These are phyloP conservation scores for Macrotus californicus DNA, from an alignment of 2,113 vertebrate species.

Conservation along the genomic window DNA sequence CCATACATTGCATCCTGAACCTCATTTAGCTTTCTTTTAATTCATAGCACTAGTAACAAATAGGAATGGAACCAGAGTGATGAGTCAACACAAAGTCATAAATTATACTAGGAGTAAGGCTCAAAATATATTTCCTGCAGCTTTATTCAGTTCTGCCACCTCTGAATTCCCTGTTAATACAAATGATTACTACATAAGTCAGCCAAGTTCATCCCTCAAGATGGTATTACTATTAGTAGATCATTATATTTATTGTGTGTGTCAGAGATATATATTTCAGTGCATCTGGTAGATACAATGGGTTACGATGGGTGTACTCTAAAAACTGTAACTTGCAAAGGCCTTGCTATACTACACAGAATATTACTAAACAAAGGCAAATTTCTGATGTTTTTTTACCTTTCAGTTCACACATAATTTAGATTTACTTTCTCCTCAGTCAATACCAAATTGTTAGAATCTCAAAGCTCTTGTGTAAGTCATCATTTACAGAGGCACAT, in stretches of 20 bases:
- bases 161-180: neutral
- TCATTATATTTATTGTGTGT: neutral
- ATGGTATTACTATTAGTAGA: neutral
- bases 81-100: neutral
- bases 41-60: neutral
- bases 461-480: neutral
- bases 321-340: neutral
- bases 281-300: neutral
- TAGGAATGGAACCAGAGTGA: neutral
- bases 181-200: neutral
- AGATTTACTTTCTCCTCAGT: slow-evolving; percentile 13
- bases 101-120: neutral
- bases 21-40: neutral
- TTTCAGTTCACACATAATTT: neutral
- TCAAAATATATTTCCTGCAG: neutral
- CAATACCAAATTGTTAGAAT: slow-evolving; percentile 17
- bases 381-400: neutral
- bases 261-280: neutral
- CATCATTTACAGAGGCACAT: slow-evolving; percentile 22
- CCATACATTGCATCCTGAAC: neutral
- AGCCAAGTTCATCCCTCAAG: neutral
- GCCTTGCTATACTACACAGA: neutral
- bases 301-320: neutral
- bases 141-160: neutral
- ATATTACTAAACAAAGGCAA: neutral